phyloP scores from a whole-genome alignment of 2,797 vertebrate genomes.

The Orientallactaga sibirica region DNA sequence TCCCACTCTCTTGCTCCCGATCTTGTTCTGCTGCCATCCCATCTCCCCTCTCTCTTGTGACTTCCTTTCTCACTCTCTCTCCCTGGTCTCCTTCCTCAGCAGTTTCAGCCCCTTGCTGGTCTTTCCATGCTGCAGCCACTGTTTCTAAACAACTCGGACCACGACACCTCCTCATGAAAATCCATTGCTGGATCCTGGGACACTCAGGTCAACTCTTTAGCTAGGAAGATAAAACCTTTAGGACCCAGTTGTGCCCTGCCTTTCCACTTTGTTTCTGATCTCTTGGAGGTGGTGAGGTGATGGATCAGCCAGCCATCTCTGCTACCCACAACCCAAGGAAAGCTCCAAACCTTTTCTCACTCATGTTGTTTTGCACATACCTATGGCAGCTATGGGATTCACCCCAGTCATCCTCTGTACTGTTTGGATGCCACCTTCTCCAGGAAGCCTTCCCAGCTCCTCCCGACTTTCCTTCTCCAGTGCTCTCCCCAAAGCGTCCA shows the following conservation, averaged over 20 bases:
- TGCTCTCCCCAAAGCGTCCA: too few relatives aligned
- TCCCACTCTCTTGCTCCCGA: not conserved
- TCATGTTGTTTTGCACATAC: not conserved
- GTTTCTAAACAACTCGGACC: not conserved
- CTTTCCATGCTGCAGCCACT: not conserved
- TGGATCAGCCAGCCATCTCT: not conserved
- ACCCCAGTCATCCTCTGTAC: not conserved
- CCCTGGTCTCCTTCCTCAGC: not conserved
- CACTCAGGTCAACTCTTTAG: not conserved
- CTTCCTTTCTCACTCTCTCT: not conserved
- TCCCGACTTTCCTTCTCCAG: not conserved
- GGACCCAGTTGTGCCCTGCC: not conserved
- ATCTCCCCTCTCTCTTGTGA: accelerated
- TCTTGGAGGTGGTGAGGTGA: not conserved
- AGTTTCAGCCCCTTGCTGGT: not conserved
- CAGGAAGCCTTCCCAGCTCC: not conserved
- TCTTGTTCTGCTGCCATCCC: not conserved
- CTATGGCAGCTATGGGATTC: not conserved
- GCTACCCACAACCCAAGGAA: not conserved
- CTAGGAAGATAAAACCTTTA: not conserved
- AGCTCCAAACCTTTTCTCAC: not conserved
- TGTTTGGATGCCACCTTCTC: not conserved
- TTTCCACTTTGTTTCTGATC: not conserved
- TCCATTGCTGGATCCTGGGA: not conserved
- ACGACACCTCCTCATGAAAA: not conserved